Evolutionary conservation across 2,113 vertebrate species (phyloP).

Genomic region (Burhinus bistriatus): DNA sequence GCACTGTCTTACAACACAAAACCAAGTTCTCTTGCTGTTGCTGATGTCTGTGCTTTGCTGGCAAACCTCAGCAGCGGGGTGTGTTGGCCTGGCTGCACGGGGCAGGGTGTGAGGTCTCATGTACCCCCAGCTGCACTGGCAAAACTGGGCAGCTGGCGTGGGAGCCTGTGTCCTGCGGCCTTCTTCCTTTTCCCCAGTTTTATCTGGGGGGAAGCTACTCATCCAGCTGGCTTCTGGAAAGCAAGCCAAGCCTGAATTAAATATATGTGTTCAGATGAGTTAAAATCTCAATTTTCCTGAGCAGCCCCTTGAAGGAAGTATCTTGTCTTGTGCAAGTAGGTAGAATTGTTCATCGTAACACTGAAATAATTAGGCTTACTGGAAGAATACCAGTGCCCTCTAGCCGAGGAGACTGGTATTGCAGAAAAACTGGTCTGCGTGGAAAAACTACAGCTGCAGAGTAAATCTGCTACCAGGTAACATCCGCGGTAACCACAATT

Average conservation of each 20-base stretch:
- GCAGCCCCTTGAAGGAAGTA: neutral
- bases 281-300: neutral
- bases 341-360: neutral
- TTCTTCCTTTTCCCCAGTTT: neutral
- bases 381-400: neutral
- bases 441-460: neutral
- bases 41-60: neutral
- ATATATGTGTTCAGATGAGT: neutral
- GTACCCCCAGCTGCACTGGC: neutral
- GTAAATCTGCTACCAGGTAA: neutral
- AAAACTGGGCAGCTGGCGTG: neutral
- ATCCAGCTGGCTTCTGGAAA: neutral
- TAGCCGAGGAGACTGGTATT: neutral
- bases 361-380: neutral
- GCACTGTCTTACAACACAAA: neutral
- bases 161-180: accelerated
- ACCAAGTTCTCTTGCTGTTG: neutral
- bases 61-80: neutral
- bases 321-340: neutral
- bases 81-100: neutral
- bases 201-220: neutral
- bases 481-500: neutral
- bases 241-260: neutral
- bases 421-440: neutral
- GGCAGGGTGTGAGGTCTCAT: accelerated